Evolutionary conservation across 53 echinoderm and acorn worm species (phyloP), one percentile per base, ranked within the genome.

Genomic region (Temnopleurus reevesii): DNA sequence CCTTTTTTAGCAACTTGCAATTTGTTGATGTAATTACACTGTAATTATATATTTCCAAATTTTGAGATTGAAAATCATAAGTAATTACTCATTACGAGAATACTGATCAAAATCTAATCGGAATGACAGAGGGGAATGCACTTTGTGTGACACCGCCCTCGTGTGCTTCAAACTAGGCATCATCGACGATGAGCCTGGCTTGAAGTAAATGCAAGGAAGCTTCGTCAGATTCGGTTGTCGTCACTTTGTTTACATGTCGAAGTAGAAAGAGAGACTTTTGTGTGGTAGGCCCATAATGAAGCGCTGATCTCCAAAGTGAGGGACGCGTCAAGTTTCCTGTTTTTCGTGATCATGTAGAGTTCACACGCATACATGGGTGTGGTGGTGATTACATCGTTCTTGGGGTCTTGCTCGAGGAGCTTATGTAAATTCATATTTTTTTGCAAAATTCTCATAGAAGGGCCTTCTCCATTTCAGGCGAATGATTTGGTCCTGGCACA

Each of bases 61-160:
- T n/a, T n/a, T n/a, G n/a, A n/a, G n/a, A n/a, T n/a, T n/a, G n/a
- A n/a, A n/a, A n/a, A n/a, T n/a, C n/a, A n/a, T n/a, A n/a, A n/a
- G n/a, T n/a, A n/a, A n/a, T n/a, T n/a, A n/a, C n/a, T n/a, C n/a
- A n/a, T n/a, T n/a, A n/a, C n/a, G n/a, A n/a, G n/a, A n/a, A n/a
- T n/a, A n/a, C n/a, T n/a, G n/a, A n/a, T n/a, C n/a, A n/a, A n/a
- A n/a, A n/a, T n/a, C n/a, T n/a, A n/a, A n/a, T n/a, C n/a, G n/a
- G n/a, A n/a, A n/a, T n/a, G n/a, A n/a, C n/a, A n/a, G n/a, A n/a
- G 86, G 86, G 59, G 45, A 85, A 85, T 85, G 86, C 86, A 85
- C 86, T 85, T 85, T 85, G 61, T 3, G 17, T 53, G 54, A 47
- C 57, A 36, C 54, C 57, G 83, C 83, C 83, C 83, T 55, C 83